These are phyloP conservation scores for Sciurus niger DNA, from an alignment of 2,113 vertebrate species.

Conservation along the genomic window DNA sequence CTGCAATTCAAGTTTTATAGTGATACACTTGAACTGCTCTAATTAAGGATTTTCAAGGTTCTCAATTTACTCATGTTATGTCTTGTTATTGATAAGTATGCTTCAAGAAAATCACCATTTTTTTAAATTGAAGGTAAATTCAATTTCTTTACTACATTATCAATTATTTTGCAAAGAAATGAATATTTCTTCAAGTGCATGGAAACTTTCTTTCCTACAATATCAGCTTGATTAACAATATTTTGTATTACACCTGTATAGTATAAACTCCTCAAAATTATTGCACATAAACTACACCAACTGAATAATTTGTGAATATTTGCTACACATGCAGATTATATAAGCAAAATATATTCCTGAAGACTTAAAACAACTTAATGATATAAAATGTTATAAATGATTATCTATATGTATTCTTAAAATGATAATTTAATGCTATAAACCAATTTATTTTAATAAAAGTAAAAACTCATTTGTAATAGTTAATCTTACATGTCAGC, in stretches of 20 bases:
- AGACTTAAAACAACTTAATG: background rate
- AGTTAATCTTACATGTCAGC: background rate
- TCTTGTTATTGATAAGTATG: conserved; percentile 61
- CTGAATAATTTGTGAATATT: background rate
- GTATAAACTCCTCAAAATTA: background rate
- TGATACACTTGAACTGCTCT: conserved; percentile 60
- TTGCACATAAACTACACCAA: background rate
- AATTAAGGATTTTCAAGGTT: conserved; percentile 68
- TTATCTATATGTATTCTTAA: no score
- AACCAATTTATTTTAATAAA: no score
- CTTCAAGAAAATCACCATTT: background rate
- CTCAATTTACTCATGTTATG: conserved; percentile 66
- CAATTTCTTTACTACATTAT: background rate
- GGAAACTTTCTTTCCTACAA: background rate
- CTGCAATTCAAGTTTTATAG: conserved; percentile 71
- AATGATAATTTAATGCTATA: no score
- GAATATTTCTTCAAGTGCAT: background rate
- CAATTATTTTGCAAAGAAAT: background rate
- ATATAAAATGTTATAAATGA: background rate
- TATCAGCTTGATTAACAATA: background rate
- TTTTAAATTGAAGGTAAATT: background rate
- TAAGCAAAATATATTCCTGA: background rate
- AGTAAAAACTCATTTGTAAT: background rate
- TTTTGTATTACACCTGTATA: background rate
- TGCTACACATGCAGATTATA: background rate